Base-by-base conservation (phyloP, 1,140 invertebrate species). In the Maniola jurtina region DNA sequence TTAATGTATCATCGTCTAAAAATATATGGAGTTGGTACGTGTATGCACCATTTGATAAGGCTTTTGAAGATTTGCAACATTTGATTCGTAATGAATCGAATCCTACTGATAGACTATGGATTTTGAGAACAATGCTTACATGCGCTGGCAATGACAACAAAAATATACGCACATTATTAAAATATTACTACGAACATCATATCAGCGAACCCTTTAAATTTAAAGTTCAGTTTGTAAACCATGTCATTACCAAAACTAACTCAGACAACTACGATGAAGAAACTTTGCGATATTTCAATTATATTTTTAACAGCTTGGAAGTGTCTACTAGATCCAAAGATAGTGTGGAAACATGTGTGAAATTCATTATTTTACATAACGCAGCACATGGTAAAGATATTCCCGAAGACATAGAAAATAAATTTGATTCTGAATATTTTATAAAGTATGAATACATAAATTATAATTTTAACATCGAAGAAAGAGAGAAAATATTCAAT, bases 191-290 rank as follows among this genome's bases (percentile, higher is more conserved):
- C 5, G 77, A 83, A 13, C 77, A 80, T 50, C 82, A 89, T 55
- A 78, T 81, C 34, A 84, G 84, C 54, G 84, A 87, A 68, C 69
- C 84, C 1, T 75, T 78, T n/a, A 76, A 76, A 58, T 82, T 79
- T 50, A 84, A 85, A 68, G 65, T 60, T 15, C 57, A 81, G 6
- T 84, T 86, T 60, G 58, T 86, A 14, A 72, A 81, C 60, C 66
- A 54, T 47, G 40, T 85, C 6, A 45, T 88, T 7, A 62, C 45
- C 14, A 66, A 76, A 40, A 73, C 71, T 1, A 54, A 75, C 34
- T 64, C 68, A 1, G 62, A 75, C 33, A 66, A 64, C 25, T 77
- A 73, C 50, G 71, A 82, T 14, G 57, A 75, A 14, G 62, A 71
- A 60, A 77, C 71, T n/a, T 88, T 84, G 86, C 62, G 57, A 14